Evolutionary conservation across 2,113 vertebrate species (phyloP), one percentile per base, ranked within the genome.

Genomic region (Onychorhynchus coronatus): DNA sequence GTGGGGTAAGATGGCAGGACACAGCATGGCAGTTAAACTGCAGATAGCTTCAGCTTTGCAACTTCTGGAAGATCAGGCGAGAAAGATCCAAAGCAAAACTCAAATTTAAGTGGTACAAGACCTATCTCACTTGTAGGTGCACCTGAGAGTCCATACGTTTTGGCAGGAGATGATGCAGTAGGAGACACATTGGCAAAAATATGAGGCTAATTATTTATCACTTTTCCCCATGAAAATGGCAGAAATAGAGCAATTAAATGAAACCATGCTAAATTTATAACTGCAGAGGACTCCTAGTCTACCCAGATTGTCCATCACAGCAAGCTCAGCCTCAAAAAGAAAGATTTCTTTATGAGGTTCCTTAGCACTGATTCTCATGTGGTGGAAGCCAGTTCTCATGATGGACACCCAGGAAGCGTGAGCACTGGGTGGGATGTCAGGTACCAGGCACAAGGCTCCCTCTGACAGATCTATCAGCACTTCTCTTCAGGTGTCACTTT

Each of bases 361-460:
- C 44, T 85, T 18, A 49, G 52, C 23, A 61, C 3, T 2, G 2
- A 2, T 28, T 67, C 24, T n/a, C 19, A 11, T 1, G 4, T 6
- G 15, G 56, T 2, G 14, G 47, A 39, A 49, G 42, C 21, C 28
- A 5, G 23, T 77, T 50, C 71, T 28, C 27, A 28, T 6, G 47
- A 5, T 3, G 67, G 27, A 14, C 22, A 53, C 5, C 20, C 77
- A 55, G 44, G 61, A 44, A 62, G 22, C 1, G 1, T 2, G 3
- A 27, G 49, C 47, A 1, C 16, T 2, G 4, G 41, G 41, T 18
- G 30, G 47, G 42, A 46, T 33, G 21, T 61, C 6, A 5, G 25
- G 39, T n/a, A 37, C 50, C 4, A 3, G 71, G 8, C 19, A 11
- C 41, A 25, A 8, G 11, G 35, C 4, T 82, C 28, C 20, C 59